A percentile compares a stretch with the other conserved stretches of the same genome.
Evolutionary conservation across 2,113 vertebrate genomes (phyloP).

Genomic region (Sceloporus undulatus): DNA sequence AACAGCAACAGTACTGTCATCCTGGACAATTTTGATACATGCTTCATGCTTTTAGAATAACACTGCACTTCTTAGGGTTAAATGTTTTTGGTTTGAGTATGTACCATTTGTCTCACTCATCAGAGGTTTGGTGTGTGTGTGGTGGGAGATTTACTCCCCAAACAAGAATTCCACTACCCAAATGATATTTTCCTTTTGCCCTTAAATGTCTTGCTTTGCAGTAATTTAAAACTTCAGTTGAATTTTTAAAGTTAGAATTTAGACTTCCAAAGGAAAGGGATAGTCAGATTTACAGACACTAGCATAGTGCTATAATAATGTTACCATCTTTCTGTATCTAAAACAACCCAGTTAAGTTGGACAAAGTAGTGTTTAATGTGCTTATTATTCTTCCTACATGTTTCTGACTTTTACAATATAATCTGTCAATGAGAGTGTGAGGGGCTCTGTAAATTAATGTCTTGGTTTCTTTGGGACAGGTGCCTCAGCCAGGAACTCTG

Average conservation of each 20-base stretch:
- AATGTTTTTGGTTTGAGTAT: neutral
- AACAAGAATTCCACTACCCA: too few relatives aligned
- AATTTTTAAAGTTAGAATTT: too few relatives aligned
- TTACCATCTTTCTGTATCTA: neutral
- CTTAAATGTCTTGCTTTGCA: too few relatives aligned
- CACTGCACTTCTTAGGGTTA: neutral
- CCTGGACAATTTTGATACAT: neutral
- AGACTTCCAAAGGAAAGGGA: too few relatives aligned
- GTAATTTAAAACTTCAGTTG: too few relatives aligned
- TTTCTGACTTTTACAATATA: neutral
- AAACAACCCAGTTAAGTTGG: neutral
- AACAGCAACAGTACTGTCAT: neutral
- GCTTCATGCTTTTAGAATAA: neutral
- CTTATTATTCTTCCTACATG: slow-evolving; percentile 4
- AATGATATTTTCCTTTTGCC: too few relatives aligned
- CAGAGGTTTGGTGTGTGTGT: too few relatives aligned
- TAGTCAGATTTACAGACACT: neutral
- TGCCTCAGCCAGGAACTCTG: slow-evolving; percentile 90
- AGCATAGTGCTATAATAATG: neutral
- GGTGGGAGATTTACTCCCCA: too few relatives aligned
- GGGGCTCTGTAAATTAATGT: neutral
- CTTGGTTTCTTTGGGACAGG: slow-evolving; percentile 73
- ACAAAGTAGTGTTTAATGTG: neutral
- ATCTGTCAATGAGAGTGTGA: neutral
- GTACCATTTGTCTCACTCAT: neutral